Evolutionary conservation across 2,113 vertebrate species (phyloP), one percentile per base, ranked within the genome.

Genomic region (Poeciliopsis prolifica): DNA sequence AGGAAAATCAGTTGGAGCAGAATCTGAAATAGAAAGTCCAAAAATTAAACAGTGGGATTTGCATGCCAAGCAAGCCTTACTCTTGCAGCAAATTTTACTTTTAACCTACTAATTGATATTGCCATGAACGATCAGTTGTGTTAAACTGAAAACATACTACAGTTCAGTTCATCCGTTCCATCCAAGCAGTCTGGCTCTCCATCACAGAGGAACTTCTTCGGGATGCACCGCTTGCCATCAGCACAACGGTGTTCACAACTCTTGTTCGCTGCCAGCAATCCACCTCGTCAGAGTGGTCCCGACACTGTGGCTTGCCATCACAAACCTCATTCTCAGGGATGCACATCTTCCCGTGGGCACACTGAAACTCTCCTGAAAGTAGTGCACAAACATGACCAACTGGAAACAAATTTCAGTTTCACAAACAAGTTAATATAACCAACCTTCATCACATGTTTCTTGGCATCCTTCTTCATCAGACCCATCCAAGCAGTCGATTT

Each of bases 141-240:
- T 51, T 29, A 29, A 54, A 54, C 22, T 58, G 26, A 28, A 19
- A 64, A 83, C 84, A 80, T 89, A 96, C 95, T 70, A 30, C 97
- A 98, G 35, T 65, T 92, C 31, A 76, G 58, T 70, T 99, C 97
- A 2, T 98, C 97, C 0, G 91, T 48, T 0, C 82, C 89, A 72
- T 99, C 97, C 29, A 82, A 26, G 63, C 97, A 98, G 91, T 99
- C 97, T 0, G 26, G 77, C 1, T 95, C 94, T n/a, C 96, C 95
- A 0, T 98, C 96, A 7, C 97, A 98, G 1, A 96, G 66, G 91
- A 96, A 96, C 68, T 84, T 95, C 28, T 92, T 81, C 0, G 96
- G 96, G 77, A 98, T 77, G 26, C 97, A 98, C 70, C 91, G 96
- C 0, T 83, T 87, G 31, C 88, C 83, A 1, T 93, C 61, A 0